Evolutionary conservation across 2,797 vertebrate species (phyloP), one percentile per base, ranked within the genome.

Genomic region (Erpetoichthys calabaricus): DNA sequence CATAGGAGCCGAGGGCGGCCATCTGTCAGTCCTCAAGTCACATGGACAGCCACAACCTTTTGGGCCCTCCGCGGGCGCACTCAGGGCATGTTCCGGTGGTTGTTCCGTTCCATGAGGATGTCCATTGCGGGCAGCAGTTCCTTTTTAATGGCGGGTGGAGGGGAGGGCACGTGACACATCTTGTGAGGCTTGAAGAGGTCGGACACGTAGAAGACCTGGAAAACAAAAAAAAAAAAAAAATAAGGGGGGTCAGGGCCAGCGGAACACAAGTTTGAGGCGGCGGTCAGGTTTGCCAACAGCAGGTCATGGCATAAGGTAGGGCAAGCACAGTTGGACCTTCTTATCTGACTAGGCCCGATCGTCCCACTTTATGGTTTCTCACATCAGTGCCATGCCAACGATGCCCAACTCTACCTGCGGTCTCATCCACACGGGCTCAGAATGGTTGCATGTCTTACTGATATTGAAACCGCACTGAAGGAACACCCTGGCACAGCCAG

Each of bases 71-170:
- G 4, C 47, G 50, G 6, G 50, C 56, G 46, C 45, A 46, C 46
- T 89, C 91, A 96, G 86, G 97, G 92, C 83, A 98, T 93, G 74
- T 96, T 95, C 78, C 95, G 92, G 77, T 94, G 94, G 70, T 93
- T 98, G 84, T 95, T 99, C 72, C 94, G 83, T 62, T 87, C 85
- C 51, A 98, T 94, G 47, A 94, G 97, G 77, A 96, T 92, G 79
- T 97, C 94, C 64, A 91, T 82, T 58, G 92, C 88, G 47, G 92
- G 89, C 55, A 97, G 89, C 57, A 95, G 87, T 69, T 99, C 95
- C 80, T 91, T 97, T 75, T 93, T 87, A 75, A 95, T 89, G 8
- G 91, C 82, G 6, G 93, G 84, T 57, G 91, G 88, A 2, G 91
- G 81, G 44, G 89, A 86, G 62, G 89, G 83, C 61, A 85, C 80